Percentiles rank a stretch among this genome's conserved stretches.
These are phyloP conservation scores for Merops nubicus DNA, from an alignment of 2,113 vertebrate genomes.

Conservation along the genomic window DNA sequence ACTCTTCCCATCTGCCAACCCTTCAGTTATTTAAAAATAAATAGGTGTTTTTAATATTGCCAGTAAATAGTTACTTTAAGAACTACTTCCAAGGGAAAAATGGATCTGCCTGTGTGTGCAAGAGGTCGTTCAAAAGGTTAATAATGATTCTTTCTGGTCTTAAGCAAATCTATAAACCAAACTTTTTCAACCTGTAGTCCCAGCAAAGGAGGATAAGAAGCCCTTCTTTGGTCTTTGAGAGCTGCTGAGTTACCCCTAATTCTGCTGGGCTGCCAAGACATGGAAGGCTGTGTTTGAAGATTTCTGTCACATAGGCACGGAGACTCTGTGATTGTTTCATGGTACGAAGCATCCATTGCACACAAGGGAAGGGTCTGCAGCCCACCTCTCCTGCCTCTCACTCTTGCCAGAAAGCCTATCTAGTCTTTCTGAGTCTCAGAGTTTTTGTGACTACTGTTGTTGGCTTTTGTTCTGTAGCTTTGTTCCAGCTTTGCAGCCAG, in stretches of 20 bases:
- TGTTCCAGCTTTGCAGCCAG: not conserved
- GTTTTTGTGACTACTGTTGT: not conserved
- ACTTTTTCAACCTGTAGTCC: not conserved
- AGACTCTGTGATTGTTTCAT: not conserved
- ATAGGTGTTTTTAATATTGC: not conserved
- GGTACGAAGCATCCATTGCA: not conserved
- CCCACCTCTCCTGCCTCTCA: not conserved
- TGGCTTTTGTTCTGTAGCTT: not conserved
- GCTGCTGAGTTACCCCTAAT: not conserved
- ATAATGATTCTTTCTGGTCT: slow-evolving; percentile 38
- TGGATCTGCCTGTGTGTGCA: not conserved
- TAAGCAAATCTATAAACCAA: not conserved
- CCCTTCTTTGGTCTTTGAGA: not conserved
- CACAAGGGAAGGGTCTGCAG: not conserved
- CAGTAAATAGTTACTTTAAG: not conserved
- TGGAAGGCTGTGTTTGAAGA: not conserved
- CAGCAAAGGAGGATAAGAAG: not conserved
- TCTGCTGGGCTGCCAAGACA: not conserved
- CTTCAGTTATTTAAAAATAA: not conserved
- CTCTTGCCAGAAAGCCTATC: not conserved
- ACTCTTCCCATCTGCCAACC: not conserved
- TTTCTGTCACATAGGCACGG: not conserved
- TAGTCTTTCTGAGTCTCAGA: not conserved
- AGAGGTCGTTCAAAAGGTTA: not conserved
- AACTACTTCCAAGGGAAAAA: not conserved